Evolutionary conservation across 2,888 invertebrate genomes (phyloP).

Genomic region (Cantharis nigra): DNA sequence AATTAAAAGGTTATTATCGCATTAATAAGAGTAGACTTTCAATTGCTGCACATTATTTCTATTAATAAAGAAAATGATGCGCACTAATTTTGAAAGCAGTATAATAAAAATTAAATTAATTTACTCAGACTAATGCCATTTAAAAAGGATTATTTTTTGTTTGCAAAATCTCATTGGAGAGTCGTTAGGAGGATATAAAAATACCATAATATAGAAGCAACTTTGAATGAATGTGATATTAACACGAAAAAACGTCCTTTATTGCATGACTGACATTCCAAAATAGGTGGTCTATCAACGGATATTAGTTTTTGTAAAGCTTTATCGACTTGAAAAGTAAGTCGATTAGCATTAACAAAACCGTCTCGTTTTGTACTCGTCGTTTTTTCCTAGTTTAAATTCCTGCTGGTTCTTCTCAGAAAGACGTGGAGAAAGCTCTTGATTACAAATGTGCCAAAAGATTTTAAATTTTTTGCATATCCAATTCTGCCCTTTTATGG

Average conservation of each 20-base stretch:
- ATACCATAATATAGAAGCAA: conserved; percentile 8
- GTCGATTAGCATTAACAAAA: conserved; percentile 33
- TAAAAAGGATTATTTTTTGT: conserved; percentile 1
- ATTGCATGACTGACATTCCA: conserved; percentile 31
- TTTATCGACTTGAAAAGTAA: conserved; percentile 27
- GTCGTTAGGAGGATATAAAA: conserved; percentile 19
- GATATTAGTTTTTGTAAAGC: conserved; percentile 23
- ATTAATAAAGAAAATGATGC: neutral
- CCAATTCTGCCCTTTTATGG: neutral
- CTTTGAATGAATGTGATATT: conserved; percentile 11
- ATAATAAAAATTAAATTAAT: neutral
- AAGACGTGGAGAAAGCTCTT: conserved; percentile 4
- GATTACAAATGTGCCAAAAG: neutral
- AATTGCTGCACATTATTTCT: neutral
- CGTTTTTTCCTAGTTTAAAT: conserved; percentile 16
- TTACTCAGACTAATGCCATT: neutral
- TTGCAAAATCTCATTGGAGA: neutral
- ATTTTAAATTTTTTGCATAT: neutral
- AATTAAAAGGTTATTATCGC: neutral
- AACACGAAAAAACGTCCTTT: conserved; percentile 29
- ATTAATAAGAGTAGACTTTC: neutral
- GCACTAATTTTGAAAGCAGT: neutral
- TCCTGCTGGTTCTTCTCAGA: conserved; percentile 9
- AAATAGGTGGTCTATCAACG: conserved; percentile 35
- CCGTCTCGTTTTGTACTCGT: conserved; percentile 13